Percentiles rank a stretch among this genome's conserved stretches.
These are phyloP conservation scores for Hofmannophila pseudospretella DNA, from an alignment of 2,888 invertebrate genomes.

Conservation along the genomic window DNA sequence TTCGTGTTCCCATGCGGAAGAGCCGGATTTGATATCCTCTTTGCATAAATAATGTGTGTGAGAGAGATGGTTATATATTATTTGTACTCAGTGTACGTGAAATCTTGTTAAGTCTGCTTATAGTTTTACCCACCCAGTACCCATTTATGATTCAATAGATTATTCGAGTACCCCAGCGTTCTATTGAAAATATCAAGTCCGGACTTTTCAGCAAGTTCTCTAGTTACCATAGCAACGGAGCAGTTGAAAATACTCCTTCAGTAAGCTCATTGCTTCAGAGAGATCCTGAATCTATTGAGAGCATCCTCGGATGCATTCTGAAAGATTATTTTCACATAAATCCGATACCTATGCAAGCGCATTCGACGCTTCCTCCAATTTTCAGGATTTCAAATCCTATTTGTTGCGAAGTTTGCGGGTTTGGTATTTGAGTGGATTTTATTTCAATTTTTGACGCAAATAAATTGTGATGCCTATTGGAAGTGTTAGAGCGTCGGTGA, in stretches of 20 bases:
- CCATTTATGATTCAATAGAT: no score
- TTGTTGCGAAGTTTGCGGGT: background rate
- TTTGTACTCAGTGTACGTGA: no score
- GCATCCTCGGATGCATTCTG: constrained; percentile 1
- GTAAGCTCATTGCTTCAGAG: constrained; percentile 6
- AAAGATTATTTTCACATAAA: constrained; percentile 12
- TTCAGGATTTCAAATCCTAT: constrained; percentile 3
- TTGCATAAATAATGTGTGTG: no score
- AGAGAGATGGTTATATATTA: no score
- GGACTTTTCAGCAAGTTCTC: background rate
- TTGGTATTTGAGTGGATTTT: background rate
- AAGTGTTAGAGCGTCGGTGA: no score
- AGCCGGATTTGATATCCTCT: no score
- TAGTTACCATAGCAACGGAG: background rate
- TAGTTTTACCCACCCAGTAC: no score
- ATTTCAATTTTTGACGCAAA: background rate
- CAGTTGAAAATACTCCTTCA: no score
- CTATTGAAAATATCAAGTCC: background rate
- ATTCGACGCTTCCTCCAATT: constrained; percentile 9
- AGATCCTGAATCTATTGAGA: constrained; percentile 6
- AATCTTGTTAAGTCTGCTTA: no score
- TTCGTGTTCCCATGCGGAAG: no score
- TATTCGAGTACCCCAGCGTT: no score
- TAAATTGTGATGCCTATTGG: no score
- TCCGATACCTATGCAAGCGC: constrained; percentile 8